Base-by-base conservation (phyloP, 1,140 invertebrate species). In the Parasteatoda tepidariorum region DNA sequence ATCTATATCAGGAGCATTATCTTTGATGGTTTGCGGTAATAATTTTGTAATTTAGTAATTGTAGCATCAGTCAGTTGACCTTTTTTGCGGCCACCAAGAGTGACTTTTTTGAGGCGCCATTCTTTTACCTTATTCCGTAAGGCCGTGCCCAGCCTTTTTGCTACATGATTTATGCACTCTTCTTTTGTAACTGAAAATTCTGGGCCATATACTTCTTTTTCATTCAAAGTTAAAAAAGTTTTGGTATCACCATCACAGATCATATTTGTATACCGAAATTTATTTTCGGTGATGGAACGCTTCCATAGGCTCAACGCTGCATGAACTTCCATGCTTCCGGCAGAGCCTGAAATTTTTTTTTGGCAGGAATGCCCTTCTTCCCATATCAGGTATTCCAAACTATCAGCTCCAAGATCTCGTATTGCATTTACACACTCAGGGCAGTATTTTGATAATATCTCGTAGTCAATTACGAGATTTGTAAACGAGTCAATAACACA, bases 151-250 rank as follows among this genome's bases (percentile, higher is more conserved):
- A 74, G 30, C 30, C 38, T n/a, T 61, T 74, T 74, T 6, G 70
- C 70, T 18, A 74, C 38, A 59, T 74, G 54, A 28, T 74, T 74
- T 1, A 74, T 59, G 54, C 70, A 74, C 11, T 74, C 70, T 7
- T 34, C 30, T 55, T 74, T 74, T 48, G 38, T 48, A 2, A 34
- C 55, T 15, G 2, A 70, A 11, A n/a, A 15, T 15, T 13, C 18
- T 15, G 11, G 2, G 18, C 1, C 4, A 2, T 48, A 48, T 2
- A 48, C 2, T 2, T 48, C 18, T 9, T 4, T 48, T 4, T 48
- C 38, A 13, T 48, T 48, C 18, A 48, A 4, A 48, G 1, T 13
- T 18, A 48, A 9, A 48, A 48, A 48, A 13, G 62, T 66, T 66
- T 33, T 66, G 11, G 3, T 0, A 26, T 66, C 62, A 0, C 11